These are phyloP conservation scores for Crambe crambe DNA, from an alignment of 37 sponge, comb jelly and placozoan genomes.

Conservation along the genomic window DNA sequence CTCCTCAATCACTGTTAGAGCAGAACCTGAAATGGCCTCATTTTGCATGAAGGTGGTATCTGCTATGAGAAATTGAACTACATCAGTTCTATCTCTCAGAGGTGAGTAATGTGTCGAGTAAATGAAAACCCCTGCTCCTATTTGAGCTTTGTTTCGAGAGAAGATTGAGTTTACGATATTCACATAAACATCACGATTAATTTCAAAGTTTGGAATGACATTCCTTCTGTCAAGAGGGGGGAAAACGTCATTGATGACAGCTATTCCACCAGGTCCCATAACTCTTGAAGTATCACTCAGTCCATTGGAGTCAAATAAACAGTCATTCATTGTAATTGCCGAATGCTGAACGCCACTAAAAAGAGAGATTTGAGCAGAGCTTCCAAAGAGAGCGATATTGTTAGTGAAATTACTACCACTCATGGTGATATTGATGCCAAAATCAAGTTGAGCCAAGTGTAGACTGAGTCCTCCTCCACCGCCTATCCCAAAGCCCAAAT, in stretches of 20 bases:
- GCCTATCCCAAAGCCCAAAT: no score
- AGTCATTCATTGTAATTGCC: not conserved
- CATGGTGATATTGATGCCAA: no score
- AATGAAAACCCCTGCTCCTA: not conserved
- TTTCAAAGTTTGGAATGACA: not conserved
- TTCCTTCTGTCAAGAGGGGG: not conserved
- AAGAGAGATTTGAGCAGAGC: no score
- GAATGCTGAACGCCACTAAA: not conserved
- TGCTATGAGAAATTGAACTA: slow-evolving; percentile 4
- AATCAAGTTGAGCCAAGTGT: no score
- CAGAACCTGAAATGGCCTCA: slow-evolving; percentile 2
- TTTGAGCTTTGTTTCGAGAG: not conserved
- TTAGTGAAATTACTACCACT: no score
- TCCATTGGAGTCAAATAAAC: not conserved
- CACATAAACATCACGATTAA: not conserved
- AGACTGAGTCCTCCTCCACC: no score
- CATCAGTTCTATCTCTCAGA: not conserved
- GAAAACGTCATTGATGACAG: not conserved
- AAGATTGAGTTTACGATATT: not conserved
- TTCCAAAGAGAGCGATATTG: no score
- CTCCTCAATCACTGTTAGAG: not conserved
- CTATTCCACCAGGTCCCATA: slow-evolving; percentile 3
- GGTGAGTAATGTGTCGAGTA: not conserved
- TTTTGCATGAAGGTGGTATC: slow-evolving; percentile 8
- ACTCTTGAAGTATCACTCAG: not conserved